Evolutionary conservation across 2,113 vertebrate species (phyloP).

Genomic region (Origma solitaria): DNA sequence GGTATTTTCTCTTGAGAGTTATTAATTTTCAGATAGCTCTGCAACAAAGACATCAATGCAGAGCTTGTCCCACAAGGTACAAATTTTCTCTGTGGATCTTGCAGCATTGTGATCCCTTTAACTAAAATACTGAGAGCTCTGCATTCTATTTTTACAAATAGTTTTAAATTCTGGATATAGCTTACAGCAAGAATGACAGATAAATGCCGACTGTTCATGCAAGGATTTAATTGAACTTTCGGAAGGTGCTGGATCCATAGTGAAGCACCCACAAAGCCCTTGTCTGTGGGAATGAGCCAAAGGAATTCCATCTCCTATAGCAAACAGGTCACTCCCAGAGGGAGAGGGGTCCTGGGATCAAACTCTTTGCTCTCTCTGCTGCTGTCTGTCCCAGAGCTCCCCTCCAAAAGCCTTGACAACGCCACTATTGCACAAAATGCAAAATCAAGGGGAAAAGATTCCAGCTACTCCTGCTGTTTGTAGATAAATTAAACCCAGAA

Average conservation of each 20-base stretch:
- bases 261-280: background rate
- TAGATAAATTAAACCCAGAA: slow-evolving; percentile 34
- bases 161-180: background rate
- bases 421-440: background rate
- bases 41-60: background rate
- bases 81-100: background rate
- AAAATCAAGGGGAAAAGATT: background rate
- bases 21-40: background rate
- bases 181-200: accelerated
- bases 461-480: slow-evolving; percentile 7
- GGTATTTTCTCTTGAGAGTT: background rate
- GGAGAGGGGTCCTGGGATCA: background rate
- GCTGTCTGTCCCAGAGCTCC: background rate
- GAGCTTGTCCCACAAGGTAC: accelerated
- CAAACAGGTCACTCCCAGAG: background rate
- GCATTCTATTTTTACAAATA: background rate
- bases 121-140: background rate
- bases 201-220: accelerated
- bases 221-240: background rate
- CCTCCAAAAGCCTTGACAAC: background rate
- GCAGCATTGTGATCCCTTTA: background rate
- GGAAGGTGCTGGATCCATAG: background rate
- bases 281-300: background rate
- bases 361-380: background rate
- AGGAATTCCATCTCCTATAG: background rate